A percentile compares a stretch with the other conserved stretches of the same genome.
Evolutionary conservation across 2,888 invertebrate species (phyloP).

Genomic region (Melieria omissa): DNA sequence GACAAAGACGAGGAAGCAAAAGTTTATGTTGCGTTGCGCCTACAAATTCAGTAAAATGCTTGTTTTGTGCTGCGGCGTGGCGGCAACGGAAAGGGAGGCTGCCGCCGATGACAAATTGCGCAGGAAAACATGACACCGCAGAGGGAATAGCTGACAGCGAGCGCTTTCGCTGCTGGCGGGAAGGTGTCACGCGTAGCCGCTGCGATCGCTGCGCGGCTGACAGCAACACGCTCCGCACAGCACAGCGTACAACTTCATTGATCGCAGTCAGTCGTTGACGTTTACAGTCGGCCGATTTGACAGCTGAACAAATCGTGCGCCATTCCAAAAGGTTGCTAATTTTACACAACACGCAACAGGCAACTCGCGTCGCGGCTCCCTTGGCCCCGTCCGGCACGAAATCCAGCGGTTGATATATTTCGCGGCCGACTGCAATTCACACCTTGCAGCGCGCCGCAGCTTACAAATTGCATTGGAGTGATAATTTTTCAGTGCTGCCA

Average conservation of each 20-base stretch:
- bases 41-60: too few relatives aligned
- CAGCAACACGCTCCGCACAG: not conserved
- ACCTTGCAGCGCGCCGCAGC: conserved; percentile 30
- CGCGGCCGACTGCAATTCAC: conserved; percentile 32
- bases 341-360: conserved; percentile 18
- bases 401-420: conserved; percentile 10
- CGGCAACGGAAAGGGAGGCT: not conserved
- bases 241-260: conserved; percentile 36
- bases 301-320: conserved; percentile 58
- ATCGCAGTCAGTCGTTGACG: conserved; percentile 24
- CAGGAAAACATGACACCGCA: conserved; percentile 64
- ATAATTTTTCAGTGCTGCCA: conserved; percentile 45
- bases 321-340: conserved; percentile 51
- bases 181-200: too few relatives aligned
- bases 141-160: conserved; percentile 41
- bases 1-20: conserved; percentile 32
- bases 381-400: conserved; percentile 5
- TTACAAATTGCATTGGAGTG: conserved; percentile 47
- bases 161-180: conserved; percentile 19
- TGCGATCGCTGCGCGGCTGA: conserved; percentile 4
- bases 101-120: conserved; percentile 59
- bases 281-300: conserved; percentile 45
- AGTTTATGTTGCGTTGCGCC: conserved; percentile 43
- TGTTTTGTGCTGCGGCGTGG: too few relatives aligned
- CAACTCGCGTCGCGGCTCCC: not conserved